Conservation (phyloP, 2,888 invertebrate species). For the Chymomyza procnemis region DNA sequence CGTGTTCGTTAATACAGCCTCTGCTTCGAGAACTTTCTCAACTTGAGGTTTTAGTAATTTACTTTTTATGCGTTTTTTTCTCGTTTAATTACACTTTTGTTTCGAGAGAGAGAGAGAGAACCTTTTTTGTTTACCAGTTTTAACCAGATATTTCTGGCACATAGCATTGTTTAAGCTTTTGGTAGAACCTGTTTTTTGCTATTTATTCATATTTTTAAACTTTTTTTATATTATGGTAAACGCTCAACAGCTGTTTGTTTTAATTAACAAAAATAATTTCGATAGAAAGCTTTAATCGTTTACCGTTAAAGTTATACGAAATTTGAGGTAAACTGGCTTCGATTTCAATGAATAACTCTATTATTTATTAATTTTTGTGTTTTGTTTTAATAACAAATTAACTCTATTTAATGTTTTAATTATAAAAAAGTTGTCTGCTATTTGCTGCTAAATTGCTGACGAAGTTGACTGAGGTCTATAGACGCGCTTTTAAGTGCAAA, state of each 20-base stretch:
- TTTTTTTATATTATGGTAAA: neutral
- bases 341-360: neutral
- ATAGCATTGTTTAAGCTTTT: neutral
- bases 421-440: too few species aligned
- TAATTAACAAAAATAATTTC: neutral
- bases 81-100: neutral
- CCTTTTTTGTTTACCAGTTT: neutral
- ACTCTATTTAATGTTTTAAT: neutral
- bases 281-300: neutral
- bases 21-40: neutral
- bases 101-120: neutral
- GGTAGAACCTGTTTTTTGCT: neutral
- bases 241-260: neutral
- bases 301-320: neutral
- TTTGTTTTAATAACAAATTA: neutral
- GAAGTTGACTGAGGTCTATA: neutral
- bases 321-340: neutral
- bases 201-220: neutral
- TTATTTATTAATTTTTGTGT: neutral
- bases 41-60: neutral
- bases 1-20: neutral
- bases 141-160: neutral
- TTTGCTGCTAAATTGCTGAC: too few species aligned
- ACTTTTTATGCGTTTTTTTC: neutral
- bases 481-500: neutral